These are phyloP conservation scores for Psilopsiagon aurifrons DNA, from an alignment of 2,113 vertebrate genomes.

Conservation along the genomic window DNA sequence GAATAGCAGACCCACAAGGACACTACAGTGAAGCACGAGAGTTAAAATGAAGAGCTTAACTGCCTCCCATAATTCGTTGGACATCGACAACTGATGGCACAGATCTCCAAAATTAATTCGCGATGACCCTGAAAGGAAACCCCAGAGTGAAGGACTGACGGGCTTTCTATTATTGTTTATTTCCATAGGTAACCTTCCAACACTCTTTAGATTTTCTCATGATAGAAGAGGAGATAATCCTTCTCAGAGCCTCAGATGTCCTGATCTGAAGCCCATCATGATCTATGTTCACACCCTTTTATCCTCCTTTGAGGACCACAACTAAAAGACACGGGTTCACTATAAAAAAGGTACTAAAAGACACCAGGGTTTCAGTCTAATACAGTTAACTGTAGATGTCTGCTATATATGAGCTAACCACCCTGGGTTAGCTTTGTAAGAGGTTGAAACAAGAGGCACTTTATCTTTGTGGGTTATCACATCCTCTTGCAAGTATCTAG, in stretches of 20 bases:
- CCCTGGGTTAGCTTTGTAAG: background rate
- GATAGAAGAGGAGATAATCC: background rate
- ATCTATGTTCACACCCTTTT: background rate
- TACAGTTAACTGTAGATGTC: background rate
- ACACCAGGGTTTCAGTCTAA: background rate
- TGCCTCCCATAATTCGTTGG: slow-evolving; percentile 57
- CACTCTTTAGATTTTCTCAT: background rate
- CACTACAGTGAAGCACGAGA: background rate
- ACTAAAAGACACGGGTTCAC: background rate
- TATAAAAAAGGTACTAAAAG: background rate
- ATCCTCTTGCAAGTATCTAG: background rate
- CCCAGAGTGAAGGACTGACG: background rate
- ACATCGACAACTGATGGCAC: slow-evolving; percentile 45
- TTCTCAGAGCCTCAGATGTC: background rate
- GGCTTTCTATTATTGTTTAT: background rate
- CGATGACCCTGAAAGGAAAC: slow-evolving; percentile 10
- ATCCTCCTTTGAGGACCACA: background rate
- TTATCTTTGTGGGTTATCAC: background rate
- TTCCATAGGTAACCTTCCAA: background rate
- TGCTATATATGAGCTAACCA: background rate
- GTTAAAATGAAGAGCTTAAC: slow-evolving; percentile 60
- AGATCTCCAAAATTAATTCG: slow-evolving; percentile 40
- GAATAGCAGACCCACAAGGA: slow-evolving; percentile 16
- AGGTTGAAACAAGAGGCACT: background rate
- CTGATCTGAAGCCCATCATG: background rate